phyloP scores from a whole-genome alignment of 2,888 invertebrate genomes.

The Masnerella sp. region DNA sequence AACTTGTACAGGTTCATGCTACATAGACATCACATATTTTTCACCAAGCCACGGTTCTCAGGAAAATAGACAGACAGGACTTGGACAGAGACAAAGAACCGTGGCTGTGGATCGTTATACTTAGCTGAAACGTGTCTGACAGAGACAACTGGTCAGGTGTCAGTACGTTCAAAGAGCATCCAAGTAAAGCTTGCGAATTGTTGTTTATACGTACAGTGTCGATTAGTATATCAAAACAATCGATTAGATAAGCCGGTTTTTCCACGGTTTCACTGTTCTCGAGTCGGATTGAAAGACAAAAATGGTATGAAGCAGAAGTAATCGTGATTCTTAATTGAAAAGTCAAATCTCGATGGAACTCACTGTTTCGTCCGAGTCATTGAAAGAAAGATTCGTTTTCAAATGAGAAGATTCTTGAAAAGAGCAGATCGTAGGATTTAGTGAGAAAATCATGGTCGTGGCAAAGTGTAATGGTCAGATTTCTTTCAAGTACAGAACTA shows the following conservation, averaged over 20 bases:
- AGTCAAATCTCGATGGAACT: too few relatives aligned
- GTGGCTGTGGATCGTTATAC: constrained; percentile 14
- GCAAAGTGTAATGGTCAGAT: too few relatives aligned
- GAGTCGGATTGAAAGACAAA: not conserved
- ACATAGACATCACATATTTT: constrained; percentile 38
- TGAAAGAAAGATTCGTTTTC: too few relatives aligned
- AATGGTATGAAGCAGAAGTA: not conserved
- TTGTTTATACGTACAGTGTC: constrained; percentile 38
- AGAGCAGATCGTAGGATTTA: too few relatives aligned
- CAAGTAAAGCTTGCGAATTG: constrained; percentile 30
- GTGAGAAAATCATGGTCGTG: too few relatives aligned
- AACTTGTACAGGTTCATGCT: constrained; percentile 49
- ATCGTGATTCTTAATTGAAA: too few relatives aligned
- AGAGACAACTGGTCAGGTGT: constrained; percentile 15
- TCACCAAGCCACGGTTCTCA: not conserved
- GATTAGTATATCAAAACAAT: constrained; percentile 31
- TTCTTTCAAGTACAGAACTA: too few relatives aligned
- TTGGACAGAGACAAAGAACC: not conserved
- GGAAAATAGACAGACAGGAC: not conserved
- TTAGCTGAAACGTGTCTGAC: constrained; percentile 41
- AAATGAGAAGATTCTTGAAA: too few relatives aligned
- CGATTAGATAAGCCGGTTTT: constrained; percentile 16
- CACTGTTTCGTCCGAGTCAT: too few relatives aligned
- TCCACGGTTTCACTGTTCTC: constrained; percentile 17
- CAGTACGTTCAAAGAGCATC: constrained; percentile 21